A percentile compares a stretch with the other conserved stretches of the same genome.
Evolutionary conservation across 1,140 invertebrate species (phyloP).

Genomic region (Cyclargus thomasi): DNA sequence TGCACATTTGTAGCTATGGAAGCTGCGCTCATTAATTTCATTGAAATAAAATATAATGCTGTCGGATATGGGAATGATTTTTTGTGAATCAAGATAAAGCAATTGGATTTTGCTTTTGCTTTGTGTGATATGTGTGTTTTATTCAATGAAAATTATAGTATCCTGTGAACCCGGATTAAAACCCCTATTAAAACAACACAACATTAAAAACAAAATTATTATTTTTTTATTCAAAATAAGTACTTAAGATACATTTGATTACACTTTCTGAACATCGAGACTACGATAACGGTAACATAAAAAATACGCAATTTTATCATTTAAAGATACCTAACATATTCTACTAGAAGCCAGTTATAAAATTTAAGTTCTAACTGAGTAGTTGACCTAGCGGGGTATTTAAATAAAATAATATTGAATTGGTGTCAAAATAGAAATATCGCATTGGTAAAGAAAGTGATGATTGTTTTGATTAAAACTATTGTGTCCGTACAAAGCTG

Average conservation of each 20-base stretch:
- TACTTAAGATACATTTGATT: too few relatives aligned
- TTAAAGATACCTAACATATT: too few relatives aligned
- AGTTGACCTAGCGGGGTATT: background rate
- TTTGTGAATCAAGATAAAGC: background rate
- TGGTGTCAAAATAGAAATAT: background rate
- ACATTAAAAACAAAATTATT: too few relatives aligned
- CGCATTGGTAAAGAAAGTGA: background rate
- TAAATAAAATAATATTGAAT: background rate
- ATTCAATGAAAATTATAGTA: background rate
- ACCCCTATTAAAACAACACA: too few relatives aligned
- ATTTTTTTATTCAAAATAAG: too few relatives aligned
- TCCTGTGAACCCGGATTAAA: too few relatives aligned
- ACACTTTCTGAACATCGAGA: too few relatives aligned
- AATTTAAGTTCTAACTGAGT: too few relatives aligned
- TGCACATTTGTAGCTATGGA: constrained; percentile 55
- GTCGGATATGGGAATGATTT: constrained; percentile 3
- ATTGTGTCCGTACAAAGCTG: background rate
- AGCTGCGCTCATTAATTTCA: constrained; percentile 19
- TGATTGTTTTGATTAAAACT: background rate
- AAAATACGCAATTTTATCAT: too few relatives aligned
- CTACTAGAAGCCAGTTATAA: too few relatives aligned
- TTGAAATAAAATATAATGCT: constrained; percentile 7
- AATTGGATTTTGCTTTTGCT: background rate
- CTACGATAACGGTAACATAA: too few relatives aligned
- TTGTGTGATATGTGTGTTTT: background rate